Evolutionary conservation across 1,140 invertebrate species (phyloP).

Genomic region (Panulirus ornatus): DNA sequence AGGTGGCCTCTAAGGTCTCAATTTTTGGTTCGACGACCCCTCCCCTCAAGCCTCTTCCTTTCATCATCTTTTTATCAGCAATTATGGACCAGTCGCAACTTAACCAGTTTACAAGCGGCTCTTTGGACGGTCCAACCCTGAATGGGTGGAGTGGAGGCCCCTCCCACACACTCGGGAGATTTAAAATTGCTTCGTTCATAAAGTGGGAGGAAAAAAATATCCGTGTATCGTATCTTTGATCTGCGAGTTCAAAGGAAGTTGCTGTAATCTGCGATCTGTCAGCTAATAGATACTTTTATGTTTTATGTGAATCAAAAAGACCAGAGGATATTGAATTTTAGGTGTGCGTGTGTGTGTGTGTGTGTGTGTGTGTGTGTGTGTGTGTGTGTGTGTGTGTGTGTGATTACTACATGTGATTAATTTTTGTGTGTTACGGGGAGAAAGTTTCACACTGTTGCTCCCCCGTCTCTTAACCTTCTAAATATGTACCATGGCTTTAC

Average conservation of each 20-base stretch:
- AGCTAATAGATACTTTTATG: not conserved
- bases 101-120: not conserved
- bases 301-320: constrained; percentile 29
- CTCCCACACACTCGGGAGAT: no score
- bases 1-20: no score
- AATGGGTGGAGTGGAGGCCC: not conserved
- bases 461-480: no score
- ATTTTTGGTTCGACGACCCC: not conserved
- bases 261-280: not conserved
- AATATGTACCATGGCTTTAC: no score
- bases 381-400: constrained; percentile 39
- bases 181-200: not conserved
- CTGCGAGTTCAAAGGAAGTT: not conserved
- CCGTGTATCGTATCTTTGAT: not conserved
- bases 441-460: no score
- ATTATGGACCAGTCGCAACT: not conserved
- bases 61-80: not conserved
- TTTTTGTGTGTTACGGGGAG: no score
- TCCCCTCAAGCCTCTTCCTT: not conserved
- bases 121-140: not conserved
- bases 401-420: no score
- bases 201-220: not conserved
- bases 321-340: no score
- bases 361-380: constrained; percentile 48
- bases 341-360: constrained; percentile 35